Evolutionary conservation across 2,797 vertebrate species (phyloP).

Genomic region (Enteromius fasciolatus): DNA sequence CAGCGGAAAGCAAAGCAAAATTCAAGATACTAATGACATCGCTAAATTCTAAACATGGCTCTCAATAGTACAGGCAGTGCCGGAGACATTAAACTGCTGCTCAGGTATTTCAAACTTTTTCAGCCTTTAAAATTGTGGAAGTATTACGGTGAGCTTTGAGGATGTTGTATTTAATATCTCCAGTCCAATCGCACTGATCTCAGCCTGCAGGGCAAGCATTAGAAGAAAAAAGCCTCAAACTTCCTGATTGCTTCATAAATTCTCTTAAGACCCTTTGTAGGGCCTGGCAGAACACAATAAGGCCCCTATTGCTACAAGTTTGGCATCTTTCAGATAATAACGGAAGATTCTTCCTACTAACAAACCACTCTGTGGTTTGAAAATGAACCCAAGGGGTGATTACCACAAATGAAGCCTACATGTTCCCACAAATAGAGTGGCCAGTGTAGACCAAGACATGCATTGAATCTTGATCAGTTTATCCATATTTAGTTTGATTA

Average conservation of each 20-base stretch:
- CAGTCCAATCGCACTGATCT: conserved; percentile 57
- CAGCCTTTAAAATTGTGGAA: conserved; percentile 25
- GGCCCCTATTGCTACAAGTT: conserved; percentile 71
- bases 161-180: conserved; percentile 63
- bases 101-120: neutral
- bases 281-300: conserved; percentile 71
- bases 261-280: conserved; percentile 72
- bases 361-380: conserved; percentile 66
- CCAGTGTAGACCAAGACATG: conserved; percentile 8
- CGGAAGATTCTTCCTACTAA: conserved; percentile 51
- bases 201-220: conserved; percentile 58
- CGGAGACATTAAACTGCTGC: neutral
- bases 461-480: neutral
- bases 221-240: conserved; percentile 62
- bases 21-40: neutral
- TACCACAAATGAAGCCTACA: conserved; percentile 69
- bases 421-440: conserved; percentile 57
- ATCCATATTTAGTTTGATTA: neutral
- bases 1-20: neutral
- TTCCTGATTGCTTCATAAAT: conserved; percentile 65
- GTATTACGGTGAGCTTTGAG: conserved; percentile 59
- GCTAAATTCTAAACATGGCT: neutral
- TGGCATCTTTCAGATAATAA: conserved; percentile 66
- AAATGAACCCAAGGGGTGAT: conserved; percentile 73
- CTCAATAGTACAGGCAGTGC: neutral